Evolutionary conservation across 2,888 invertebrate species (phyloP), one percentile per base, ranked within the genome.

Genomic region (Temnothorax unifasciatus): DNA sequence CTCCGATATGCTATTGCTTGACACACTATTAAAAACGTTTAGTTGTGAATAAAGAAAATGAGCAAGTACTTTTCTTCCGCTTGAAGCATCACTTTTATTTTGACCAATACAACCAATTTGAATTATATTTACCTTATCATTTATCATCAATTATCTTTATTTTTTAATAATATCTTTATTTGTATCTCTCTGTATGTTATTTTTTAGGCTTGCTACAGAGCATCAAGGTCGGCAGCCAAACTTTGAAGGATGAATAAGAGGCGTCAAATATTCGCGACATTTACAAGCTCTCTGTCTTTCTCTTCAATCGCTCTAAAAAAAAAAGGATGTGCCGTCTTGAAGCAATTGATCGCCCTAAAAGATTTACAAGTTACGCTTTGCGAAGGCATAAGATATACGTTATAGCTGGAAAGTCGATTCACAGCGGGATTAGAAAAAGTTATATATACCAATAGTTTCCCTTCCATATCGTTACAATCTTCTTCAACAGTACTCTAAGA

Each of bases 131-230:
- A 21, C 21, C 21, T 21, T 21, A 75, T 15, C 6, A 6, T 47
- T 15, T 44, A 25, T 57, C 2, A 38, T 41, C 13, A 63, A 13
- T 41, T 41, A 21, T 63, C 3, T 29, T 9, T 25, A 41, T 57
- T 57, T 8, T 29, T 29, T 3, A 29, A 3, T 3, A 25, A 61
- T 15, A 4, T 73, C 38, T 57, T 9, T 25, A 41, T 57, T 57
- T 8, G 5, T 34, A 47, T 15, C 1, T 15, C 29, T 59, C 0
- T 59, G 3, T 15, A 11, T n/a, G 25, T 47, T 66, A 63, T 79
- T 68, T 34, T 68, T 34, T 52, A 96, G 96, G 95, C 66, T 93
- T 96, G 50, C 94, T 96, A 47, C 95, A 96, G 88, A 96, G 95
- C 76, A 93, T 93, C 91, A 94, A 94, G 86, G 92, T 94, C 76